phyloP scores from a whole-genome alignment of 2,113 vertebrate genomes.

The Oreochromis niloticus region DNA sequence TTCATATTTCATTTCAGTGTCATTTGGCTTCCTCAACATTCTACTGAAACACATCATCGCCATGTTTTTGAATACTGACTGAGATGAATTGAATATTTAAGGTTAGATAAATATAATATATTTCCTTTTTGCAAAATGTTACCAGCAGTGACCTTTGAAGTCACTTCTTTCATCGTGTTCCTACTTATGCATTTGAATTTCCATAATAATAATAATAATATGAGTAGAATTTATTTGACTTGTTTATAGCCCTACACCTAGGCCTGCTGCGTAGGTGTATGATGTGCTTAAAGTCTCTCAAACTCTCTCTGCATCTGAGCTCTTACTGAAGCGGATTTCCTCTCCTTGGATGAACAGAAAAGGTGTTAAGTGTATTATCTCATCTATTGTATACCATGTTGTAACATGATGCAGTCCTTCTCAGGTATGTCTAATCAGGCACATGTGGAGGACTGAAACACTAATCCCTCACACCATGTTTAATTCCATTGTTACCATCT shows the following conservation, averaged over 20 bases:
- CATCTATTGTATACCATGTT: neutral
- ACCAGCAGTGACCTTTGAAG: neutral
- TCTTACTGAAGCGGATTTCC: neutral
- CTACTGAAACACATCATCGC: neutral
- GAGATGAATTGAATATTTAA: neutral
- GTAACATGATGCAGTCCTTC: neutral
- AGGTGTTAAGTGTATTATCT: neutral
- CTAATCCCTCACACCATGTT: constrained; percentile 46
- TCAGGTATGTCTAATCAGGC: constrained; percentile 14
- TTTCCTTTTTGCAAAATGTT: neutral
- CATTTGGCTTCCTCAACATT: neutral
- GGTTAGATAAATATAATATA: neutral
- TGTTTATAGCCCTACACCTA: neutral
- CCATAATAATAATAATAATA: neutral
- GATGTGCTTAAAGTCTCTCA: neutral
- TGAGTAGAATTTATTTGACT: neutral
- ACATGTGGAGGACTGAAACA: constrained; percentile 18
- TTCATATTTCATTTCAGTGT: neutral
- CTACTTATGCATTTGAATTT: neutral
- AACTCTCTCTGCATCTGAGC: neutral
- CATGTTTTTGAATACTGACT: neutral
- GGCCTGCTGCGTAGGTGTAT: neutral
- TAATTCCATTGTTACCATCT: constrained; percentile 56
- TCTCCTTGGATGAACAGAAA: neutral
- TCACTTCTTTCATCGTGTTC: neutral